Percentiles rank a stretch among this genome's conserved stretches.
Conservation (phyloP, 1,140 invertebrate species). For the Cotesia typhae region DNA sequence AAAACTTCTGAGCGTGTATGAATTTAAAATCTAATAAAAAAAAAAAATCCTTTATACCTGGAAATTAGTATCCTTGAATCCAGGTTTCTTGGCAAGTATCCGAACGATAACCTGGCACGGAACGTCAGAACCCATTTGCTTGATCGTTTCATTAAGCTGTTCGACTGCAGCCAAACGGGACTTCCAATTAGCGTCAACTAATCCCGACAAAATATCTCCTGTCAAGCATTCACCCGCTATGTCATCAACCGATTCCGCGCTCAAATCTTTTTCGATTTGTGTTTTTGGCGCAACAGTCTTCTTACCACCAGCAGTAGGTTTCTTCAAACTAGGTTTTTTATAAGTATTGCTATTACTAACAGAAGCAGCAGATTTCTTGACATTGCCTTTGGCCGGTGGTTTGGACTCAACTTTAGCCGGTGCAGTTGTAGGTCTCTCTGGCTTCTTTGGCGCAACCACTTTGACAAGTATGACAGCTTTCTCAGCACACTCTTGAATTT, state of each 20-base stretch:
- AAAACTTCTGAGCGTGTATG: no score
- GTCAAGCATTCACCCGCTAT: conserved; percentile 73
- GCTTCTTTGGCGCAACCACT: conserved; percentile 67
- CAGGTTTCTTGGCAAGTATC: conserved; percentile 84
- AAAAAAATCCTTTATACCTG: conserved; percentile 67
- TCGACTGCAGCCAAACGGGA: conserved; percentile 81
- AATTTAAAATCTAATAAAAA: no score
- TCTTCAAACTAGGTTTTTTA: conserved; percentile 56
- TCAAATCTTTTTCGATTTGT: conserved; percentile 57
- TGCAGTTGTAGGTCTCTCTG: conserved; percentile 68
- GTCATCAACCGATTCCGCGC: conserved; percentile 75
- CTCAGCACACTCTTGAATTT: conserved; percentile 94
- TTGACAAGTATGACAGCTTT: conserved; percentile 89
- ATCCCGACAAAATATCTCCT: conserved; percentile 71
- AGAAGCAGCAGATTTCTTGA: conserved; percentile 58
- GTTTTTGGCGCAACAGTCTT: conserved; percentile 51
- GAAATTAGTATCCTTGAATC: conserved; percentile 92
- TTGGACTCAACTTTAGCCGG: conserved; percentile 62
- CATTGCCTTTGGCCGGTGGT: conserved; percentile 43
- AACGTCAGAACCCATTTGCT: conserved; percentile 72
- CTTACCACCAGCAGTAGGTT: conserved; percentile 48
- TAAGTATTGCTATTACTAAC: conserved; percentile 65
- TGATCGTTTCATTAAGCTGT: conserved; percentile 71
- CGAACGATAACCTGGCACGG: conserved; percentile 80
- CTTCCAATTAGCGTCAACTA: conserved; percentile 88